phyloP scores from a whole-genome alignment of 2,797 vertebrate genomes.

The Nyctalus aviator region DNA sequence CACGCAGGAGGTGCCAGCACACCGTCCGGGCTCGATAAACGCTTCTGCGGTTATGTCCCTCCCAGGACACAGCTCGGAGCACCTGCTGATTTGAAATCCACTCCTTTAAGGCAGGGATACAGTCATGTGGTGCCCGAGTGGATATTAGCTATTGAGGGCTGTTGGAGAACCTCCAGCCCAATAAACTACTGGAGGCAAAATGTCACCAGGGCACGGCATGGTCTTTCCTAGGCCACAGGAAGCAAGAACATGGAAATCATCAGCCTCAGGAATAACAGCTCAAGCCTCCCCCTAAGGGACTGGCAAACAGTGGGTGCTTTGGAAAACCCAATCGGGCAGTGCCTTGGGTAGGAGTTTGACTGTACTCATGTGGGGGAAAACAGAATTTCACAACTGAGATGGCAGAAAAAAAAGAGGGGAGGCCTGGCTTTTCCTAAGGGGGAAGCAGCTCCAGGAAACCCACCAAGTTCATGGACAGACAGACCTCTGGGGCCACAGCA shows the following conservation, averaged over 20 bases:
- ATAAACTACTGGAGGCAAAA: rapidly evolving
- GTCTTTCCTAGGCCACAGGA: neutral
- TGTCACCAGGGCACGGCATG: rapidly evolving
- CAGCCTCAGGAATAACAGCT: rapidly evolving
- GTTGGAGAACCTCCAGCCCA: neutral
- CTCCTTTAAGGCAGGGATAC: rapidly evolving
- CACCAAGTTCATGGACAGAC: rapidly evolving
- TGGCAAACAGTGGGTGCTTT: neutral
- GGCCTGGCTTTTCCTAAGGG: no score
- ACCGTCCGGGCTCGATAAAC: neutral
- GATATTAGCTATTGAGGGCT: no score
- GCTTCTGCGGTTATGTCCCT: neutral
- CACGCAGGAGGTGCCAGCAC: rapidly evolving
- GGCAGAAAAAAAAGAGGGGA: neutral
- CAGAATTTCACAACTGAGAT: neutral
- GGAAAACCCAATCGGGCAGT: rapidly evolving
- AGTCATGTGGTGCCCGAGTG: rapidly evolving
- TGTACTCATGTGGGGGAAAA: neutral
- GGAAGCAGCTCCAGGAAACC: neutral
- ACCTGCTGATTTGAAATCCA: neutral
- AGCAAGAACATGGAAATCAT: rapidly evolving
- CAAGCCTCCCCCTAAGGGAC: neutral
- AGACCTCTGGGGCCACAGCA: neutral
- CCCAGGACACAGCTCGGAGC: neutral
- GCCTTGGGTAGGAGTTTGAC: no score